Percentiles rank a stretch among this genome's conserved stretches.
Conservation (phyloP, 1,140 invertebrate species). For the Pseudomyrmex flavicornis region DNA sequence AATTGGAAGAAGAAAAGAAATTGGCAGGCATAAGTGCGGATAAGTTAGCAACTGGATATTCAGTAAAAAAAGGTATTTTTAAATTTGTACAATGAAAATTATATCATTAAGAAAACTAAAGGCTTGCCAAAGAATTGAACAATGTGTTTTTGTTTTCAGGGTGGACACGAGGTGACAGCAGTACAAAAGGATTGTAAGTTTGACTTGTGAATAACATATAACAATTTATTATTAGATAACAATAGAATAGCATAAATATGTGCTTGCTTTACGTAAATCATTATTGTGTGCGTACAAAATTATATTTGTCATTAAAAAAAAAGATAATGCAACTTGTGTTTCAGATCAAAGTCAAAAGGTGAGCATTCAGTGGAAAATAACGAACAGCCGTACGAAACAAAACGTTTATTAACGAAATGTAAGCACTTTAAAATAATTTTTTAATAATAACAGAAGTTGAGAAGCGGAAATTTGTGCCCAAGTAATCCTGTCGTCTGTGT, state of each 20-base stretch:
- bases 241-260: neutral
- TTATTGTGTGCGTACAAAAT: neutral
- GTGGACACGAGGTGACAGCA: conserved; percentile 28
- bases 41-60: conserved; percentile 59
- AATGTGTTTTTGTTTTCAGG: conserved; percentile 3
- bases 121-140: neutral
- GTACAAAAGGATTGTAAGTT: conserved; percentile 31
- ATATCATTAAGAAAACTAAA: conserved; percentile 11
- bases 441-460: conserved; percentile 48
- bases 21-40: conserved; percentile 69
- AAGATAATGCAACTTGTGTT: conserved; percentile 4
- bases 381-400: conserved; percentile 32
- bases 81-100: neutral
- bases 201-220: conserved; percentile 9
- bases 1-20: conserved; percentile 82
- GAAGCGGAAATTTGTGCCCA: conserved; percentile 47
- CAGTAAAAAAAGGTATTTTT: conserved; percentile 76
- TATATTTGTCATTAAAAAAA: conserved; percentile 7
- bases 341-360: conserved; percentile 48
- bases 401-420: conserved; percentile 31
- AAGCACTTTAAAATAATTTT: conserved; percentile 34
- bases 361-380: conserved; percentile 32
- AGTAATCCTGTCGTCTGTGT: conserved; percentile 43
- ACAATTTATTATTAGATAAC: conserved; percentile 20
- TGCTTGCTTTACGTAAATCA: neutral